Evolutionary conservation across 2,888 invertebrate genomes (phyloP).

Genomic region (Aleiodes leptofemur): DNA sequence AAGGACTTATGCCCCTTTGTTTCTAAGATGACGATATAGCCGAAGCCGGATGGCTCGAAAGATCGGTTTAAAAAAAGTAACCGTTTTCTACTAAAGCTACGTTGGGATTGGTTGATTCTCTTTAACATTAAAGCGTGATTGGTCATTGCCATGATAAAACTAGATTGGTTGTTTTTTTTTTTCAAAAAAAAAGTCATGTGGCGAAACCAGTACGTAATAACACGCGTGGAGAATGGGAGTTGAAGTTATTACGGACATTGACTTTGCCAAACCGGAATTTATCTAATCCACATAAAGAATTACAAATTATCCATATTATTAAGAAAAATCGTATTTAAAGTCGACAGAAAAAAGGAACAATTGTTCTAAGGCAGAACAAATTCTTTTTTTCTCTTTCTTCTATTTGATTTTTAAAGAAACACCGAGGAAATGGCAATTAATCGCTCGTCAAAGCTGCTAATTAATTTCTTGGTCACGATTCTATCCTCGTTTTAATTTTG

Average conservation of each 20-base stretch:
- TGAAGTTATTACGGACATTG: slow-evolving; percentile 25
- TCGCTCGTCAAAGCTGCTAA: neutral
- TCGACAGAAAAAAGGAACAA: no score
- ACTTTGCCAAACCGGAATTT: slow-evolving; percentile 17
- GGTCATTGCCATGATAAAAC: neutral
- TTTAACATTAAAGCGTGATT: slow-evolving; percentile 6
- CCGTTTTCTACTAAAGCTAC: neutral
- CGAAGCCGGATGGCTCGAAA: slow-evolving; percentile 1
- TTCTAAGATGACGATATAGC: neutral
- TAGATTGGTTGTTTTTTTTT: neutral
- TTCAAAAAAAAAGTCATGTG: neutral
- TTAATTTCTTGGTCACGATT: slow-evolving; percentile 5
- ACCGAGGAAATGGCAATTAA: neutral
- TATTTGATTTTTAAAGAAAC: no score
- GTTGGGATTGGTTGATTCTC: slow-evolving; percentile 30
- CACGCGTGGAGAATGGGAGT: slow-evolving; percentile 10
- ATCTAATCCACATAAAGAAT: slow-evolving; percentile 25
- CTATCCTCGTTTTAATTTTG: neutral
- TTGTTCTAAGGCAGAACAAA: no score
- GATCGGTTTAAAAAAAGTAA: slow-evolving; percentile 1
- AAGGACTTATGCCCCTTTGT: no score
- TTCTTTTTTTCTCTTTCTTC: no score
- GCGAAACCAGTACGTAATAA: slow-evolving; percentile 11
- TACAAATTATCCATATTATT: neutral
- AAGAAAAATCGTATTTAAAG: no score